A percentile compares a stretch with the other conserved stretches of the same genome.
Evolutionary conservation across 2,888 invertebrate species (phyloP).

Genomic region (Rotaria socialis): DNA sequence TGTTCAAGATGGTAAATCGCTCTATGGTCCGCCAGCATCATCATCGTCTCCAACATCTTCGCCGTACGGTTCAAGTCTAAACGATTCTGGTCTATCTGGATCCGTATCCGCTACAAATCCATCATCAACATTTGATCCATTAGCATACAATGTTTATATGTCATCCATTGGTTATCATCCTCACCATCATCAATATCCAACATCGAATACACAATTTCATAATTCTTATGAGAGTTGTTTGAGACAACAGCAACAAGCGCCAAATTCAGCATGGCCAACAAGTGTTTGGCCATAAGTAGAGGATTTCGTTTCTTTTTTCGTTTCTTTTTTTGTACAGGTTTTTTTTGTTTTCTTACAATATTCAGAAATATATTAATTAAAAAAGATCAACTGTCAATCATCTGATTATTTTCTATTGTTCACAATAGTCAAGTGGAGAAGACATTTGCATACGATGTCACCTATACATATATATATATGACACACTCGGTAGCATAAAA

Average conservation of each 20-base stretch:
- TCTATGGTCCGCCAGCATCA: background rate
- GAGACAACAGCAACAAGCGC: background rate
- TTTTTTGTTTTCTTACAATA: slow-evolving; percentile 15
- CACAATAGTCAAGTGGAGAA: slow-evolving; percentile 1
- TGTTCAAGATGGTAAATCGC: slow-evolving; percentile 35
- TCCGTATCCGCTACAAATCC: background rate
- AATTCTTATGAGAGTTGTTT: slow-evolving; percentile 5
- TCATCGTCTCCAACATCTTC: slow-evolving; percentile 14
- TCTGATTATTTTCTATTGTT: slow-evolving; percentile 18
- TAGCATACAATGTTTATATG: slow-evolving; percentile 32
- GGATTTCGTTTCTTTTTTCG: background rate
- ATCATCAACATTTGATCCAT: background rate
- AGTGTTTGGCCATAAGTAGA: slow-evolving; percentile 8
- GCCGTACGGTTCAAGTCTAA: background rate
- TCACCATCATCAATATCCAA: slow-evolving; percentile 33
- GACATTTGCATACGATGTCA: slow-evolving; percentile 13
- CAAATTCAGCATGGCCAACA: background rate
- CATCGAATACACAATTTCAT: slow-evolving; percentile 2
- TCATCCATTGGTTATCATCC: slow-evolving; percentile 6
- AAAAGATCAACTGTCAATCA: slow-evolving; percentile 26
- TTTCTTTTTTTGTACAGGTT: background rate
- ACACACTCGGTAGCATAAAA: background rate
- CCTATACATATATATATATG: background rate
- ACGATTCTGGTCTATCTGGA: background rate
- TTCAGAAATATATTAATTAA: slow-evolving; percentile 29